Evolutionary conservation across 1,140 invertebrate genomes (phyloP).

Genomic region (Aphelenchoides avenae): DNA sequence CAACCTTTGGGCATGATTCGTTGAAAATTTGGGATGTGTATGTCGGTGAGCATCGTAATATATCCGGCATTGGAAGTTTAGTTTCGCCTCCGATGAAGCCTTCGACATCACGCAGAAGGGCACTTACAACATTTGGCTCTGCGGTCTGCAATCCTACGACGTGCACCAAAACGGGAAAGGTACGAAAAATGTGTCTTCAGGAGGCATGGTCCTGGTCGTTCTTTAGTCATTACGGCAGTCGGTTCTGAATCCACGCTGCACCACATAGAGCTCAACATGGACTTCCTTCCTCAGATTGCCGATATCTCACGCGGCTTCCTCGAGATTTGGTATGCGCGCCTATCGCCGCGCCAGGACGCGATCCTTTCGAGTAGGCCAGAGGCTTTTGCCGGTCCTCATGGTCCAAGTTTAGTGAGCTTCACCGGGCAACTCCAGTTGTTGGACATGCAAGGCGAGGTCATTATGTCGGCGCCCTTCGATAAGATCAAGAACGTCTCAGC

Average conservation of each 20-base stretch:
- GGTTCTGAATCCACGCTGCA: conserved; percentile 5
- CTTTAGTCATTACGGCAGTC: conserved; percentile 1
- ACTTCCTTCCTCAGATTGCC: not conserved
- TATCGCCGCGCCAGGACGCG: not conserved
- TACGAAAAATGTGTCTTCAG: not conserved
- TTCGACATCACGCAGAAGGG: conserved; percentile 2
- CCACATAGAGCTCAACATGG: not conserved
- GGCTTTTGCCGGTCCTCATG: not conserved
- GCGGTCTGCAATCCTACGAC: conserved; percentile 8
- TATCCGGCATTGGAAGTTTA: not conserved
- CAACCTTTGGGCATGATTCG: conserved; percentile 5
- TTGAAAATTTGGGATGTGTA: conserved; percentile 5
- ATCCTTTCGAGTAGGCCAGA: not conserved
- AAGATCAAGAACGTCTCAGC: conserved; percentile 4
- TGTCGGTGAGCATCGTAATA: no score
- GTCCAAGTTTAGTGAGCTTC: conserved; percentile 7
- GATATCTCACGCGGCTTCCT: not conserved
- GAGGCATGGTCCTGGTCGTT: not conserved
- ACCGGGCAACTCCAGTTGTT: conserved; percentile 5
- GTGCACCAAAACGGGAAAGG: conserved; percentile 3
- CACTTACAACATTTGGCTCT: not conserved
- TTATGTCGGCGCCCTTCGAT: conserved; percentile 2
- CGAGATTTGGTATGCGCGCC: conserved; percentile 7
- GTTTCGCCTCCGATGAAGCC: conserved; percentile 2
- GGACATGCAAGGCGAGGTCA: not conserved